Conservation (phyloP, 2,797 vertebrate species). For the Sarcophilus harrisii region DNA sequence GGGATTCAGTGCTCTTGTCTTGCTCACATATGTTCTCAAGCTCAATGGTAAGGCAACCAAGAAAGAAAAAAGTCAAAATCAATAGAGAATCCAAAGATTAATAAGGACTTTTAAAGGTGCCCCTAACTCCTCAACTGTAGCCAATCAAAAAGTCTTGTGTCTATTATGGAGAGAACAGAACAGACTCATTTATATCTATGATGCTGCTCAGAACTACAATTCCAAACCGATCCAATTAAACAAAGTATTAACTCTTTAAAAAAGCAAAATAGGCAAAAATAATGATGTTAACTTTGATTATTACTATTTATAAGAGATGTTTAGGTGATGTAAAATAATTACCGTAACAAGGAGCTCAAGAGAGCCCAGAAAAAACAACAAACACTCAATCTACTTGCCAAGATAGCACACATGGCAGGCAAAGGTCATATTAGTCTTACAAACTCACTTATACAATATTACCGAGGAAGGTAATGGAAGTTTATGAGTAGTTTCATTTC, state of each 20-base stretch:
- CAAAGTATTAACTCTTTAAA: neutral
- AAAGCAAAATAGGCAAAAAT: neutral
- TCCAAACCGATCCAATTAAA: neutral
- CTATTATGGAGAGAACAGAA: neutral
- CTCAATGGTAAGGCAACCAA: no score
- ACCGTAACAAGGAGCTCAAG: neutral
- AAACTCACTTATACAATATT: neutral
- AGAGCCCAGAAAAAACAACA: neutral
- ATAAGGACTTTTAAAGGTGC: neutral
- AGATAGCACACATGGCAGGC: neutral
- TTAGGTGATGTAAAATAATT: neutral
- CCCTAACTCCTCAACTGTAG: neutral
- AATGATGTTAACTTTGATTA: neutral
- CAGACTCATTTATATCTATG: neutral
- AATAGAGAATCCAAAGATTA: neutral
- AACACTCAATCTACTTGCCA: neutral
- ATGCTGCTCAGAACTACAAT: neutral
- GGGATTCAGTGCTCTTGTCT: no score
- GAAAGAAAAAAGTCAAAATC: neutral
- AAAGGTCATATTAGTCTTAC: neutral
- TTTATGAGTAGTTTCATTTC: neutral
- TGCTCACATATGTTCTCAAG: no score
- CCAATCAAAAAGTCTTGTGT: neutral
- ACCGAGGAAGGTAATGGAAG: neutral
- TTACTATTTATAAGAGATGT: neutral